Percentiles rank a stretch among this genome's conserved stretches.
These are phyloP conservation scores for Lanistes nyassanus DNA, from an alignment of 1,140 invertebrate species.

Conservation along the genomic window DNA sequence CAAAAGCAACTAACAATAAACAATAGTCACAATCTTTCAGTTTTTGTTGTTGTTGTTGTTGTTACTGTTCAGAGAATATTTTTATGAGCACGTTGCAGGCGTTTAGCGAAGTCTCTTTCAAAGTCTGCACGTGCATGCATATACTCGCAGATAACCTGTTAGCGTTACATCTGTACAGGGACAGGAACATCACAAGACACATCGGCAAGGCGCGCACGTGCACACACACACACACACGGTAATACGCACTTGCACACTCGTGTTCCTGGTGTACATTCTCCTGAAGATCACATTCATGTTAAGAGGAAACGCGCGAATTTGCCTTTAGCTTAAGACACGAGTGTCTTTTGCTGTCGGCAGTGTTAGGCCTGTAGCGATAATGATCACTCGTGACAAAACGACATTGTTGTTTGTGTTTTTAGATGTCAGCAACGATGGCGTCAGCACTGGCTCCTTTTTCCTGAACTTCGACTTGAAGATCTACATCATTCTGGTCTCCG, in stretches of 20 bases:
- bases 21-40: too few relatives aligned
- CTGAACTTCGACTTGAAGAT: conserved; percentile 20
- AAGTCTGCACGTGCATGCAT: too few relatives aligned
- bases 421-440: background rate
- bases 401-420: background rate
- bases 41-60: too few relatives aligned
- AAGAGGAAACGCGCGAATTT: background rate
- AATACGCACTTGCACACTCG: background rate
- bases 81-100: too few relatives aligned
- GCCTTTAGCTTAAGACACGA: background rate
- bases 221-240: too few relatives aligned
- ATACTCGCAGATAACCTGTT: too few relatives aligned
- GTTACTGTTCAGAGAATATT: too few relatives aligned
- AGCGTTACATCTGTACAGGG: too few relatives aligned
- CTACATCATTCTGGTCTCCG: conserved; percentile 17
- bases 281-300: background rate
- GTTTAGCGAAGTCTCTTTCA: too few relatives aligned
- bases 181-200: too few relatives aligned
- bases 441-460: background rate
- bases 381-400: background rate
- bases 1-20: too few relatives aligned
- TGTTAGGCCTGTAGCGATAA: background rate
- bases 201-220: too few relatives aligned
- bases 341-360: background rate
- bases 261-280: background rate